Percentiles rank a stretch among this genome's conserved stretches.
phyloP scores from a whole-genome alignment of 2,797 vertebrate genomes.

The Clamator glandarius region DNA sequence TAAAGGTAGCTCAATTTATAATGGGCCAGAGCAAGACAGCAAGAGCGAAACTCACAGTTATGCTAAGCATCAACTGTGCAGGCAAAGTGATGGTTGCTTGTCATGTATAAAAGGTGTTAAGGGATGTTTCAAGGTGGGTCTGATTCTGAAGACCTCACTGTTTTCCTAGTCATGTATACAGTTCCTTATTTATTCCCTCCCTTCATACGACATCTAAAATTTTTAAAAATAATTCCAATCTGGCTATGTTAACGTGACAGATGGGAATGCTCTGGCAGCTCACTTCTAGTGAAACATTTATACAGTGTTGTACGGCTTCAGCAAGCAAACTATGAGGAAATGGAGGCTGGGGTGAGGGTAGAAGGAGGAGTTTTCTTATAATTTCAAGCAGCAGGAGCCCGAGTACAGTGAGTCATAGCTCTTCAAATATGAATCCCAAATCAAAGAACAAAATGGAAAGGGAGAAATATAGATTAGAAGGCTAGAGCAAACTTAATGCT shows the following conservation, averaged over 20 bases:
- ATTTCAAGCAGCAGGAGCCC: constrained; percentile 37
- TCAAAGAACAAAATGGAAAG: constrained; percentile 24
- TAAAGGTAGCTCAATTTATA: neutral
- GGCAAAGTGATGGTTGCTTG: neutral
- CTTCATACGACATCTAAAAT: neutral
- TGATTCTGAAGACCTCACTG: neutral
- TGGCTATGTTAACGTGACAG: constrained; percentile 17
- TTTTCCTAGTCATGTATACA: neutral
- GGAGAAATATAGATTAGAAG: neutral
- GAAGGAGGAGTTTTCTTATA: constrained; percentile 34
- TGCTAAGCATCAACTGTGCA: neutral
- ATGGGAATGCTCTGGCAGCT: constrained; percentile 36
- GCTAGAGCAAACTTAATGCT: neutral
- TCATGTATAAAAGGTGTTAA: neutral
- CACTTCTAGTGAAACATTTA: constrained; percentile 65
- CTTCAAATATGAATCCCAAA: constrained; percentile 27
- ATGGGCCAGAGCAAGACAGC: neutral
- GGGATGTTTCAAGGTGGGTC: neutral
- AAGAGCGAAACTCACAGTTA: neutral
- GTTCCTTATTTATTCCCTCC: neutral
- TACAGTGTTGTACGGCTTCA: constrained; percentile 46
- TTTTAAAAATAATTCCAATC: constrained; percentile 26
- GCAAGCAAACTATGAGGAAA: constrained; percentile 33
- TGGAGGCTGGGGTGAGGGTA: neutral
- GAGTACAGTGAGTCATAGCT: constrained; percentile 59